Percentiles rank a stretch among this genome's conserved stretches.
Conservation (phyloP, 2,113 vertebrate genomes). For the Amphilophus citrinellus region DNA sequence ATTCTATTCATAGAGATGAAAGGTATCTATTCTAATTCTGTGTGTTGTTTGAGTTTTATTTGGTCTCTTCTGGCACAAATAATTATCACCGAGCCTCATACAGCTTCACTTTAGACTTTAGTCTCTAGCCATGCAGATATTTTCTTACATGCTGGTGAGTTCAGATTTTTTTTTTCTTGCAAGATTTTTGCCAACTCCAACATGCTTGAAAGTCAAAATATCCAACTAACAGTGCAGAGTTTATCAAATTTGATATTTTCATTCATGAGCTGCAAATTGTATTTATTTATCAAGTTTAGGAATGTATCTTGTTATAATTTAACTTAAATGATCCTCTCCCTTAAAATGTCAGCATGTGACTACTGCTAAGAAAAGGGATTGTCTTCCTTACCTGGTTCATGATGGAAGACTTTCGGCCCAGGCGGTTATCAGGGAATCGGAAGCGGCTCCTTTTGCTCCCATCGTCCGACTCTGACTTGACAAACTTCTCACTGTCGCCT, state of each 20-base stretch:
- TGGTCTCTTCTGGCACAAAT: not conserved
- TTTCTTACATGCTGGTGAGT: not conserved
- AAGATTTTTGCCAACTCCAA: not conserved
- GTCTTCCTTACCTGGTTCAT: conserved; percentile 93
- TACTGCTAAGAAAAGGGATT: not conserved
- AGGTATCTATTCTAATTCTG: not conserved
- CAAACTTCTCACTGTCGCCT: conserved; percentile 95
- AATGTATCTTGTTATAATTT: not conserved
- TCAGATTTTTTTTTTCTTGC: not conserved
- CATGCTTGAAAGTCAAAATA: not conserved
- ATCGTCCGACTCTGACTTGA: conserved; percentile 97
- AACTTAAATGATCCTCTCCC: not conserved
- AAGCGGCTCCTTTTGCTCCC: conserved; percentile 94
- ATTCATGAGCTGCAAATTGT: not conserved
- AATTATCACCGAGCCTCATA: not conserved
- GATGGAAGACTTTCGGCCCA: conserved; percentile 96
- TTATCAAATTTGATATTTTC: not conserved
- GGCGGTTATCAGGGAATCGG: conserved; percentile 92
- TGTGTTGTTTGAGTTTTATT: not conserved
- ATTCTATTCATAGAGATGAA: conserved; percentile 21
- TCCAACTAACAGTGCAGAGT: not conserved
- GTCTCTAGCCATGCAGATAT: not conserved
- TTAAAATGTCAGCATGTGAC: not conserved
- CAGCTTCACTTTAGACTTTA: not conserved
- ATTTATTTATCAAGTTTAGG: not conserved